Conservation (phyloP, 2,113 vertebrate species). For the Amblyornis subalaris region DNA sequence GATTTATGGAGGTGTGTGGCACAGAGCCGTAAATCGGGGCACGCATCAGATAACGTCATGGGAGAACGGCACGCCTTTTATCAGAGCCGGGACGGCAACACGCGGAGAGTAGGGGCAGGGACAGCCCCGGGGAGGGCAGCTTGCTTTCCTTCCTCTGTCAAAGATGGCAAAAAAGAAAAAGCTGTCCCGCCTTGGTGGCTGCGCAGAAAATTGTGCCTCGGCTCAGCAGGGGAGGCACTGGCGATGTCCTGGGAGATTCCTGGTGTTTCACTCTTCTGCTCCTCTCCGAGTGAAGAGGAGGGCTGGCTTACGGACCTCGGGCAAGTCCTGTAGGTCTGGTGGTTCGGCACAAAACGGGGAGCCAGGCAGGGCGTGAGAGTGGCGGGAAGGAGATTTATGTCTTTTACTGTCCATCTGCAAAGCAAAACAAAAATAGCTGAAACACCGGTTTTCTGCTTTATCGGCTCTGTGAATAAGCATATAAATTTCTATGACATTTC, state of each 20-base stretch:
- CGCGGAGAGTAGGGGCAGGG: background rate
- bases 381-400: constrained; percentile 67
- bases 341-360: constrained; percentile 1
- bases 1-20: constrained; percentile 7
- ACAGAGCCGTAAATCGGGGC: background rate
- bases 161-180: background rate
- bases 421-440: constrained; percentile 81
- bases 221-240: background rate
- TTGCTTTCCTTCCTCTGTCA: background rate
- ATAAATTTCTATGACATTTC: constrained; percentile 79
- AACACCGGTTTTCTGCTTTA: constrained; percentile 79
- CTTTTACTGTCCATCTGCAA: constrained; percentile 77
- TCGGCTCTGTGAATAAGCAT: constrained; percentile 79
- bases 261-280: background rate
- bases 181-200: background rate
- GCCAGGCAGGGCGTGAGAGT: background rate
- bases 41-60: background rate
- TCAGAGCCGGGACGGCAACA: background rate
- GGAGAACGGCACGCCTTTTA: background rate
- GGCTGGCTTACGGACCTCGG: background rate
- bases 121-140: background rate
- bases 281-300: background rate
- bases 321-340: background rate
- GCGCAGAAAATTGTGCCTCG: background rate
- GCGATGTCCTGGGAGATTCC: background rate